Base-by-base conservation (phyloP, 2,113 vertebrate species). In the Platichthys flesus region DNA sequence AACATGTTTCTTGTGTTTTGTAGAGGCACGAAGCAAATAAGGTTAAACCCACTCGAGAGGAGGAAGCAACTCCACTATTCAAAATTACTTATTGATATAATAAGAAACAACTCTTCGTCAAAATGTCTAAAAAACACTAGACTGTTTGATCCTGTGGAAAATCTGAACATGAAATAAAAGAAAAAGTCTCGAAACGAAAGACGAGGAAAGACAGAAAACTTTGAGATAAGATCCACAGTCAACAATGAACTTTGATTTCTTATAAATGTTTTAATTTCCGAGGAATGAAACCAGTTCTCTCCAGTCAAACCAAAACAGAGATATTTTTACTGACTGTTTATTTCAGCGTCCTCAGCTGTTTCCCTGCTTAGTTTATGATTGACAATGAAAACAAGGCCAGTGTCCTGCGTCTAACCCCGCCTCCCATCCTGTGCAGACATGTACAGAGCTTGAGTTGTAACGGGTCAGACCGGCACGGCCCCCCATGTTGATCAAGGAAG, bases 401-500 rank as follows among this genome's bases (percentile, higher is more conserved):
- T 62, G 63, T 67, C 45, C 49, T 58, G 15, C 15, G 26, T 31
- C 37, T 20, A 37, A 15, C 35, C 31, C 31, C 31, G 6, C 31
- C 31, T 31, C 31, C 31, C 31, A 31, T 31, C 6, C 31, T 31
- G 2, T 35, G 60, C 52, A 35, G 2, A 8, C 15, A 37, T 26
- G 71, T 16, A 26, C 21, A 18, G 2, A 45, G 42, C 13, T 49
- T 1, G 31, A 35, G 8, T 9, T 37, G 9, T 37, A 2, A 9
- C 35, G 9, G 35, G 35, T 47, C 58, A 60, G 54, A 42, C 24
- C 58, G 45, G 26, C 21, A 3, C 42, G 66, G 67, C 28, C 10
- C 52, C 0, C 0, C 0, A 12, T 37, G 58, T 60, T 62, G 54
- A 74, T 71, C 14, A 54, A 77, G 88, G 84, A 84, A 76, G 78